Conservation (phyloP, 2,888 invertebrate genomes). For the Spisula solida region DNA sequence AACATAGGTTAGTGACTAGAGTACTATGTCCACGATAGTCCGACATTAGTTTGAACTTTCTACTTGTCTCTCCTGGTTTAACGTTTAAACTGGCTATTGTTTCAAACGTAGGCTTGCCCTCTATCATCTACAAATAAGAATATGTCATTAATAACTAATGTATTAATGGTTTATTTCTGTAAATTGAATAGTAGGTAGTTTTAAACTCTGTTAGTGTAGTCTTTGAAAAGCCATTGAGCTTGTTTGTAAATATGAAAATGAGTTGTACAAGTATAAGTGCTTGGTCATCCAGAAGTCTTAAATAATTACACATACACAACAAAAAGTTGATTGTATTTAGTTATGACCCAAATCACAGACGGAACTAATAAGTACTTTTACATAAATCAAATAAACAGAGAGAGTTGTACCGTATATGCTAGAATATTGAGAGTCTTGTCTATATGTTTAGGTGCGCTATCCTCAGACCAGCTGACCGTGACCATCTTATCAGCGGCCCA, state of each 20-base stretch:
- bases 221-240: too few species aligned
- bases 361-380: too few species aligned
- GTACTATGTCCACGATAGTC: constrained; percentile 30
- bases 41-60: constrained; percentile 43
- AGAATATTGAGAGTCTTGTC: constrained; percentile 60
- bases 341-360: too few species aligned
- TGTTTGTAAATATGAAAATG: too few species aligned
- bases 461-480: constrained; percentile 65
- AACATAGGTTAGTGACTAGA: constrained; percentile 55
- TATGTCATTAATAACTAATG: too few species aligned
- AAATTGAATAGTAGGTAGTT: too few species aligned
- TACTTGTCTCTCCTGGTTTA: neutral
- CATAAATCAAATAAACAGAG: neutral
- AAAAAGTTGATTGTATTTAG: too few species aligned
- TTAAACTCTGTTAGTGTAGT: too few species aligned
- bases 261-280: too few species aligned
- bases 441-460: constrained; percentile 27
- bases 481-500: constrained; percentile 74
- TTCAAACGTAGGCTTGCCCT: constrained; percentile 1
- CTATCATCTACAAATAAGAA: neutral
- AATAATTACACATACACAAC: too few species aligned
- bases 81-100: neutral
- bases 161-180: too few species aligned
- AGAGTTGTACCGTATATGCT: constrained; percentile 64
- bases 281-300: too few species aligned